These are phyloP conservation scores for Camptogramma bilineatum DNA, from an alignment of 2,888 invertebrate genomes.

Conservation along the genomic window DNA sequence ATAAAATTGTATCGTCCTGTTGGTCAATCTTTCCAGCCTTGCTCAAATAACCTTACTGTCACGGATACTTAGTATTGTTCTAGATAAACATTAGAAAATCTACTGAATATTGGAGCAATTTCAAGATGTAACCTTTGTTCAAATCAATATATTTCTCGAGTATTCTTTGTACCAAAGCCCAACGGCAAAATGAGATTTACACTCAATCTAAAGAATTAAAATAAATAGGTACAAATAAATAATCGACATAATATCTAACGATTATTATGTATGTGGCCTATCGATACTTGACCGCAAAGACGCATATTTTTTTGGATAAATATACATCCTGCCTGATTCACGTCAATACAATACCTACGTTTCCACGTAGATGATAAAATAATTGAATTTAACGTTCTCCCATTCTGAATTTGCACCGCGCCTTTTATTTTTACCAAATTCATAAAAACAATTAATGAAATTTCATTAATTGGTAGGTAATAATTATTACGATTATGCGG, in stretches of 20 bases:
- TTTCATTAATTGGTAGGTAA: too few relatives aligned
- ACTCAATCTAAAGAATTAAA: not conserved
- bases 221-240: too few relatives aligned
- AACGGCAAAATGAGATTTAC: conserved; percentile 1
- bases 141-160: conserved; percentile 2
- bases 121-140: too few relatives aligned
- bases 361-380: not conserved
- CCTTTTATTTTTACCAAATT: conserved; percentile 34
- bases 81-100: not conserved
- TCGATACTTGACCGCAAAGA: too few relatives aligned
- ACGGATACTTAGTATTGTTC: not conserved
- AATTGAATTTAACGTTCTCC: conserved; percentile 23
- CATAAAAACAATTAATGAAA: conserved; percentile 34
- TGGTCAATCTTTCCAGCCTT: not conserved
- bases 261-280: not conserved
- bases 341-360: conserved; percentile 2
- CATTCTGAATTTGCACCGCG: conserved; percentile 26
- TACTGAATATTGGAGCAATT: not conserved
- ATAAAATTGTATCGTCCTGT: not conserved
- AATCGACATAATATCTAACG: not conserved
- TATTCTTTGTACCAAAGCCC: conserved; percentile 5
- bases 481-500: conserved; percentile 29
- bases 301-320: not conserved
- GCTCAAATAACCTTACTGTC: not conserved
- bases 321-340: not conserved